Evolutionary conservation across 2,113 vertebrate genomes (phyloP).

Genomic region (Coreoperca whiteheadi): DNA sequence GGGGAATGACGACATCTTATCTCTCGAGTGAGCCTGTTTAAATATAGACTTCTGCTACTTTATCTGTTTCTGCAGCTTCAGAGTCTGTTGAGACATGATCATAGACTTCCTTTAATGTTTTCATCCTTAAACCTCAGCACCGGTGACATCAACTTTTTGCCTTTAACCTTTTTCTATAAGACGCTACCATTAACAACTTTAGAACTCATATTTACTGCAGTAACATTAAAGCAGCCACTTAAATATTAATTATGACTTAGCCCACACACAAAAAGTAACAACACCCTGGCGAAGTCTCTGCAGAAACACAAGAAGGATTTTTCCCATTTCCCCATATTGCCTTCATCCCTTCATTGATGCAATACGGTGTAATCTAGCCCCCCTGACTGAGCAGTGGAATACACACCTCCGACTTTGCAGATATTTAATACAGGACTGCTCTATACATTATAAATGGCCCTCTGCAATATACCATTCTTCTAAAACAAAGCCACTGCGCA

Average conservation of each 20-base stretch:
- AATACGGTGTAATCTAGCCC: conserved; percentile 67
- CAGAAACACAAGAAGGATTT: conserved; percentile 33
- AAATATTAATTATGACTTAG: conserved; percentile 38
- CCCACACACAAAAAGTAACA: conserved; percentile 33
- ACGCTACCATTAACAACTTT: background rate
- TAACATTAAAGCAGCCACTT: conserved; percentile 23
- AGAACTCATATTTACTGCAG: conserved; percentile 30
- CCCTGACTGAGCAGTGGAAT: conserved; percentile 54
- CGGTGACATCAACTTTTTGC: conserved; percentile 19
- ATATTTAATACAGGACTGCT: conserved; percentile 77
- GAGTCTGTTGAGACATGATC: conserved; percentile 42
- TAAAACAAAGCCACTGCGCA: conserved; percentile 52
- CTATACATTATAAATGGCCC: conserved; percentile 77
- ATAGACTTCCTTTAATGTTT: conserved; percentile 19
- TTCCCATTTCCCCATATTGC: conserved; percentile 25
- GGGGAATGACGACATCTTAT: conserved; percentile 59
- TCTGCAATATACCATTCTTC: conserved; percentile 59
- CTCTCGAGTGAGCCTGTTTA: conserved; percentile 65
- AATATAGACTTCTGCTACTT: conserved; percentile 70
- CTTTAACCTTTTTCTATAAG: background rate
- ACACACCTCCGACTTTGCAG: conserved; percentile 67
- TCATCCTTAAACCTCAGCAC: conserved; percentile 35
- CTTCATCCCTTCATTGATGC: conserved; percentile 62
- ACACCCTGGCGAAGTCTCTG: background rate
- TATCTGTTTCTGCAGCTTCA: conserved; percentile 47